A percentile compares a stretch with the other conserved stretches of the same genome.
Evolutionary conservation across 2,888 invertebrate species (phyloP).

Genomic region (Spialia ferax): DNA sequence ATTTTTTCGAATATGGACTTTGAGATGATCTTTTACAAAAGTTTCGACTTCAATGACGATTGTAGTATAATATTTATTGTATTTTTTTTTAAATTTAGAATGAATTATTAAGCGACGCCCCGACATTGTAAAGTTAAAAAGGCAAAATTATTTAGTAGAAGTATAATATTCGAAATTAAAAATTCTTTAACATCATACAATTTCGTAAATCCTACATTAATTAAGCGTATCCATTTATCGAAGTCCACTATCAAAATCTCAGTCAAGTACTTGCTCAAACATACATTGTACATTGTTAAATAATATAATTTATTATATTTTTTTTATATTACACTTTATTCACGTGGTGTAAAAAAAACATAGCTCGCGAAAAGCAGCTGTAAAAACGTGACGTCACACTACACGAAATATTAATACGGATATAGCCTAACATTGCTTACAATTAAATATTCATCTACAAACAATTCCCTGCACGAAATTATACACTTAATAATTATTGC

Average conservation of each 20-base stretch:
- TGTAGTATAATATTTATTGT: no score
- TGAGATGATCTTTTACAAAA: no score
- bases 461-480: not conserved
- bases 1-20: no score
- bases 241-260: conserved; percentile 6
- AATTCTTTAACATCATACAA: conserved; percentile 3
- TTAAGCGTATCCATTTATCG: conserved; percentile 3
- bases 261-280: not conserved
- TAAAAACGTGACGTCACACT: conserved; percentile 2
- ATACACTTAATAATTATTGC: conserved; percentile 11
- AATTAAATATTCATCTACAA: conserved; percentile 12
- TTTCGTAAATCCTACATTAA: conserved; percentile 9
- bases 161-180: conserved; percentile 6
- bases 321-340: not conserved
- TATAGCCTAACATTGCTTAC: conserved; percentile 12
- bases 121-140: no score
- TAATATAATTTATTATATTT: not conserved
- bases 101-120: no score
- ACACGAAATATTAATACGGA: not conserved
- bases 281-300: not conserved
- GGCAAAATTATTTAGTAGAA: no score
- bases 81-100: no score
- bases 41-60: no score
- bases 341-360: not conserved
- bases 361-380: not conserved